Conservation (phyloP, 1,140 invertebrate genomes). For the Spodoptera litura region DNA sequence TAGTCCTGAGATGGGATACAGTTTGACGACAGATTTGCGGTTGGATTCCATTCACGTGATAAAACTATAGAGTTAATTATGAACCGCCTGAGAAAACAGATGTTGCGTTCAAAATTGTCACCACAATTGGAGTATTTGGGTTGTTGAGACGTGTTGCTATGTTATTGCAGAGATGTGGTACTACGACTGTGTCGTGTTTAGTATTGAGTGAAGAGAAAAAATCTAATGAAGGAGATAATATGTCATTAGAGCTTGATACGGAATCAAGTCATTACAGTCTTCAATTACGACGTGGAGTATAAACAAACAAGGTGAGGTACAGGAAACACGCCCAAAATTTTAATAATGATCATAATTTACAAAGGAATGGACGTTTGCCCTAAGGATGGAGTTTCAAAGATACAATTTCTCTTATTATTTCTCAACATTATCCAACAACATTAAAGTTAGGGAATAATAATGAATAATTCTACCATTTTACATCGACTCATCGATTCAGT, state of each 20-base stretch:
- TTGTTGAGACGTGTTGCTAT: too few species aligned
- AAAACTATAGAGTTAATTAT: conserved; percentile 24
- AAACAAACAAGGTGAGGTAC: neutral
- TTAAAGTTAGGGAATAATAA: conserved; percentile 38
- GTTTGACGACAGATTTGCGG: conserved; percentile 76
- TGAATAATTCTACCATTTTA: conserved; percentile 62
- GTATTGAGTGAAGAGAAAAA: too few species aligned
- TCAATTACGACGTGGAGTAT: neutral
- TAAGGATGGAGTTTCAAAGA: neutral
- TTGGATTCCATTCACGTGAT: conserved; percentile 44
- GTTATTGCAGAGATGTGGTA: too few species aligned
- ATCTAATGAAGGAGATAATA: too few species aligned
- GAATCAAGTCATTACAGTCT: too few species aligned
- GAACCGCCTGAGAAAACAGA: conserved; percentile 16
- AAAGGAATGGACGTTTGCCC: neutral
- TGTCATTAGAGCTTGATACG: too few species aligned
- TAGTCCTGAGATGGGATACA: conserved; percentile 68
- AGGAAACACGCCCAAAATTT: neutral
- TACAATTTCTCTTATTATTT: conserved; percentile 11
- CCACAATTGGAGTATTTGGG: neutral
- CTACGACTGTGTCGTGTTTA: too few species aligned
- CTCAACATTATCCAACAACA: conserved; percentile 24
- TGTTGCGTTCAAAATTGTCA: neutral
- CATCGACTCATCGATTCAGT: conserved; percentile 66
- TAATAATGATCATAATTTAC: neutral